Evolutionary conservation across 2,888 invertebrate genomes (phyloP), one percentile per base, ranked within the genome.

Genomic region (Cyclophora albipunctata): DNA sequence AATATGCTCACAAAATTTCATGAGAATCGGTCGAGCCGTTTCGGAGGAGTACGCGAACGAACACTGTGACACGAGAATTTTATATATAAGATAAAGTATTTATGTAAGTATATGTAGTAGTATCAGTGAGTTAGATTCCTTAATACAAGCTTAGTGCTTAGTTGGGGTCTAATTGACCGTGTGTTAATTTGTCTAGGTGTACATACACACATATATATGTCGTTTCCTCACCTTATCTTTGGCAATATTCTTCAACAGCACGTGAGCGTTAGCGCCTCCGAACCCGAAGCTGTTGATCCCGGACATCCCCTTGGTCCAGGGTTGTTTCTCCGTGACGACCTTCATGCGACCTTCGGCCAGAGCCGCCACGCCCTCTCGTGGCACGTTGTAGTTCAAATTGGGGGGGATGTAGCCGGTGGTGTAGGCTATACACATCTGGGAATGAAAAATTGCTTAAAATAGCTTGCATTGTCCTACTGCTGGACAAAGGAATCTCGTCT

Each of bases 261-360:
- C 86, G 65, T 95, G 95, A 45, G 93, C 93, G 69, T 96, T 97
- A 3, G 94, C 94, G 0, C 98, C 98, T 35, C 98, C 98, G 71
- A 98, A 98, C 0, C 98, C 98, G 74, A 98, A 98, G 5, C 96
- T 96, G 84, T 96, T 98, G 34, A 98, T 90, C 3, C 94, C 97
- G 34, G 94, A 92, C 69, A 93, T 89, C 33, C 95, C 95, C 37
- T 94, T 93, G 40, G 91, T 80, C 90, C 96, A 93, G 0, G 90
- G 91, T 34, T 81, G 93, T 73, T 88, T 90, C 46, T 93, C 94
- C 0, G 93, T 91, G 1, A 98, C 93, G 0, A 98, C 96, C 60
- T 91, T 68, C 37, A 94, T 73, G 44, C 92, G 83, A 0, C 92
- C 92, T 37, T 93, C 90, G 0, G 87, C 83, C 0, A 95, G 73